These are phyloP conservation scores for Galemys pyrenaicus DNA, from an alignment of 2,113 vertebrate genomes.

Conservation along the genomic window DNA sequence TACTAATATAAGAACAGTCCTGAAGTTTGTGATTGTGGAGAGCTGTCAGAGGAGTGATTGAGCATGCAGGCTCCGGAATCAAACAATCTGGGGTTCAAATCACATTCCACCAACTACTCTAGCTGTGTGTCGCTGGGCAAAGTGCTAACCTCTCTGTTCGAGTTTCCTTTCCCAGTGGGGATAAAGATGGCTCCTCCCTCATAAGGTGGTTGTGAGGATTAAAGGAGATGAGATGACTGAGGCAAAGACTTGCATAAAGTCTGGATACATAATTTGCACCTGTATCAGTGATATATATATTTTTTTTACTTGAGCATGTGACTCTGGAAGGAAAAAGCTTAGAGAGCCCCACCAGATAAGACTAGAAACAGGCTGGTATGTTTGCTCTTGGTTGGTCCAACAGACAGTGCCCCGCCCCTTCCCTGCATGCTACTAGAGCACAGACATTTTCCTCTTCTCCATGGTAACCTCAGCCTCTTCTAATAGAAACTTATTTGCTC, in stretches of 20 bases:
- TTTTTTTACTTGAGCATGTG: neutral
- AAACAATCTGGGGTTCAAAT: neutral
- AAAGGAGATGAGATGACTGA: conserved; percentile 1
- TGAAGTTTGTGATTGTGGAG: neutral
- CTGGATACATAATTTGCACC: conserved; percentile 1
- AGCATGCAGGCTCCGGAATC: neutral
- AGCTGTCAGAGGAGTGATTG: neutral
- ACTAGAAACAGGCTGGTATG: neutral
- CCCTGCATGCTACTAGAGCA: neutral
- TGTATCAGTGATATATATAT: neutral
- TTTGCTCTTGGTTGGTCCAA: neutral
- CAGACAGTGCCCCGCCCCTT: neutral
- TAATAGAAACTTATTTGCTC: conserved; percentile 16
- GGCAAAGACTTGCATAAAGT: neutral
- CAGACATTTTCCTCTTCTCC: neutral
- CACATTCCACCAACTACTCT: neutral
- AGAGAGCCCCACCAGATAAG: neutral
- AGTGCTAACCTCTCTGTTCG: neutral
- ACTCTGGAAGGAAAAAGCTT: conserved; percentile 7
- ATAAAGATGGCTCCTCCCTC: neutral
- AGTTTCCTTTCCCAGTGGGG: conserved; percentile 10
- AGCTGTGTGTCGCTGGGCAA: neutral
- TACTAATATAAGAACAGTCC: neutral
- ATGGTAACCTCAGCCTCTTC: conserved; percentile 50
- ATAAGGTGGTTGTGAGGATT: neutral